Base-by-base conservation (phyloP, 2,797 vertebrate genomes). In the Neosilurus hyrtlii region DNA sequence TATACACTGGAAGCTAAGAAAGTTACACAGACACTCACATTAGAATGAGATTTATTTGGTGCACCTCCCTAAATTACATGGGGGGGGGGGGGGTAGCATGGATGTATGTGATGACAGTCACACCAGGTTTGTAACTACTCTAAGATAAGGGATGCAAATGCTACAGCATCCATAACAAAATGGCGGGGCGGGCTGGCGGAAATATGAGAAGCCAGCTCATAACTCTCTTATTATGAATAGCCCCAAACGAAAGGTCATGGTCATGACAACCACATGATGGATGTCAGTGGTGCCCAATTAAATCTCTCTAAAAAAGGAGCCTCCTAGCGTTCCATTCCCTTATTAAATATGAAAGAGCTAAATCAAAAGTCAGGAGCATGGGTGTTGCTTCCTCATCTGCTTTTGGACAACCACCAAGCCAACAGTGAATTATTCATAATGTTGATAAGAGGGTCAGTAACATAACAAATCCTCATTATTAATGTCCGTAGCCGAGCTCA, bases 141-240 rank as follows among this genome's bases (percentile, higher is more conserved):
- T 77, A 84, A 84, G 86, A 86, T 86, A 88, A 88, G 82, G 86
- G 85, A 86, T 88, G 83, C 83, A 87, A 87, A 87, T 87, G 87
- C 83, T 84, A 79, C 79, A 56, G 87, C 78, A 90, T 91, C 87
- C 88, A 89, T 84, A 82, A 87, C 85, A 86, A 87, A 86, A 83
- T 80, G 79, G 86, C 68, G 87, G 88, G 82, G 86, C 82, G 84
- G 86, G 82, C 85, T 81, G 82, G 92, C 91, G 88, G 81, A 91
- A 92, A 91, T 86, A 91, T 86, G 91, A 91, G 91, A 88, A 92
- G 89, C 89, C 85, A 86, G 90, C 91, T 91, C 91, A 90, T 91
- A 94, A 94, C 92, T 94, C 93, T 93, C 92, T 93, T 93, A 92
- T 94, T 95, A 95, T 95, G 94, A 94, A 95, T 95, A 92, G 93